Evolutionary conservation across 2,113 vertebrate genomes (phyloP).

Genomic region (Tor tambroides): DNA sequence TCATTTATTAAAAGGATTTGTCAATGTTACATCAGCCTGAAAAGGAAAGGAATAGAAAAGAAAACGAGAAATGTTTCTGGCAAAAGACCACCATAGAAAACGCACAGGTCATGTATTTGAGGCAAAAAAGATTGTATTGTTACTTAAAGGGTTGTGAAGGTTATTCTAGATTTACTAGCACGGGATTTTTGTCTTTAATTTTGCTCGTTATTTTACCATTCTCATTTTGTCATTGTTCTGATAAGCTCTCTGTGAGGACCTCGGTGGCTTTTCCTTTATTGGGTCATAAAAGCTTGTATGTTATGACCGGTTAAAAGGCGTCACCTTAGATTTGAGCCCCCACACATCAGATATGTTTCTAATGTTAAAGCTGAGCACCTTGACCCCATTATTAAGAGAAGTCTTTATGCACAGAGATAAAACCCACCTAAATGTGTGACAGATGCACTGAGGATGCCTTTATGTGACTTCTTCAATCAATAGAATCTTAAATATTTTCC

Average conservation of each 20-base stretch:
- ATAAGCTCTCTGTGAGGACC: constrained; percentile 32
- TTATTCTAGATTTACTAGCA: constrained; percentile 40
- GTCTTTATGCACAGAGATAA: constrained; percentile 57
- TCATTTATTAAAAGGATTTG: constrained; percentile 56
- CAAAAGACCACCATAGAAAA: constrained; percentile 1
- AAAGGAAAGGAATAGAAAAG: constrained; percentile 28
- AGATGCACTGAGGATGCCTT: constrained; percentile 51
- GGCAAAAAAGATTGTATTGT: neutral
- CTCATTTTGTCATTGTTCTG: constrained; percentile 25
- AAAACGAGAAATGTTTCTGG: neutral
- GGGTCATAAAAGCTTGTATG: constrained; percentile 59
- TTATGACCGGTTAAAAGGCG: constrained; percentile 60
- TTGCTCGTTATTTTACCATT: constrained; percentile 42
- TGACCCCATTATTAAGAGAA: constrained; percentile 61
- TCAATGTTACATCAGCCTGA: constrained; percentile 34
- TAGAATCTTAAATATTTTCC: constrained; percentile 59
- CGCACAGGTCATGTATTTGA: neutral
- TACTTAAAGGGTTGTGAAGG: constrained; percentile 26
- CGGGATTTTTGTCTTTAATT: constrained; percentile 40
- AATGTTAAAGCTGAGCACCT: constrained; percentile 54
- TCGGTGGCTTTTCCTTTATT: constrained; percentile 51
- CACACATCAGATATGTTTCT: constrained; percentile 54
- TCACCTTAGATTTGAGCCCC: constrained; percentile 53
- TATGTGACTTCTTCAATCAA: constrained; percentile 56
- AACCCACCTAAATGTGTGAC: constrained; percentile 55